Percentiles rank a stretch among this genome's conserved stretches.
These are phyloP conservation scores for Colostygia pectinataria DNA, from an alignment of 2,888 invertebrate genomes.

Conservation along the genomic window DNA sequence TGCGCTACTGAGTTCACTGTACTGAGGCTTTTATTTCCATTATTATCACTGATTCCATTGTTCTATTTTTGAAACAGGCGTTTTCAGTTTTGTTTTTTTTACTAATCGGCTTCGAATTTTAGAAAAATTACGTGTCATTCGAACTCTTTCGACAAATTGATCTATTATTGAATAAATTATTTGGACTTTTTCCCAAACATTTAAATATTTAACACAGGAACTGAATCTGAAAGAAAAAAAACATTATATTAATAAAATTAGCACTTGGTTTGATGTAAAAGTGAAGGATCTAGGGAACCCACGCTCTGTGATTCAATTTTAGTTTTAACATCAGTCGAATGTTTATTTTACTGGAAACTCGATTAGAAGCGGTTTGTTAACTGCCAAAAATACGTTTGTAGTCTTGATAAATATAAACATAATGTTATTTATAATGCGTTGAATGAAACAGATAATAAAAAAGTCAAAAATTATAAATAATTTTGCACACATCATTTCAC, in stretches of 20 bases:
- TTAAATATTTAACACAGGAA: constrained; percentile 21
- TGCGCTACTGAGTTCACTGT: constrained; percentile 23
- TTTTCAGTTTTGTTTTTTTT: constrained; percentile 4
- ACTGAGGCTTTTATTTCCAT: constrained; percentile 22
- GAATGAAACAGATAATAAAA: background rate
- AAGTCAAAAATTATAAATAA: background rate
- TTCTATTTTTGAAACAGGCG: constrained; percentile 14
- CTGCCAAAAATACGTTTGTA: constrained; percentile 9
- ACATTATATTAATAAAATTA: constrained; percentile 20
- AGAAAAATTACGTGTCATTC: constrained; percentile 25
- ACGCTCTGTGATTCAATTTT: constrained; percentile 26
- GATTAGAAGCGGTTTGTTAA: constrained; percentile 12
- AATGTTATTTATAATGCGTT: background rate
- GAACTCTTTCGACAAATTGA: constrained; percentile 12
- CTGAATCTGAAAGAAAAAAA: constrained; percentile 30
- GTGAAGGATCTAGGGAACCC: constrained; percentile 18
- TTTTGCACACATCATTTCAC: too few relatives aligned
- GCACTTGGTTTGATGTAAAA: constrained; percentile 24
- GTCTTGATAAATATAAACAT: background rate
- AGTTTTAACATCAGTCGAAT: constrained; percentile 20
- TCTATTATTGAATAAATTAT: constrained; percentile 9
- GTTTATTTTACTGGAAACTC: constrained; percentile 22
- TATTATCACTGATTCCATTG: constrained; percentile 14
- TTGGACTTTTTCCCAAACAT: constrained; percentile 23
- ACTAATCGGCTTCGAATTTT: constrained; percentile 6